phyloP scores from a whole-genome alignment of 2,888 invertebrate genomes.

The Parapristionchus giblindavisi region DNA sequence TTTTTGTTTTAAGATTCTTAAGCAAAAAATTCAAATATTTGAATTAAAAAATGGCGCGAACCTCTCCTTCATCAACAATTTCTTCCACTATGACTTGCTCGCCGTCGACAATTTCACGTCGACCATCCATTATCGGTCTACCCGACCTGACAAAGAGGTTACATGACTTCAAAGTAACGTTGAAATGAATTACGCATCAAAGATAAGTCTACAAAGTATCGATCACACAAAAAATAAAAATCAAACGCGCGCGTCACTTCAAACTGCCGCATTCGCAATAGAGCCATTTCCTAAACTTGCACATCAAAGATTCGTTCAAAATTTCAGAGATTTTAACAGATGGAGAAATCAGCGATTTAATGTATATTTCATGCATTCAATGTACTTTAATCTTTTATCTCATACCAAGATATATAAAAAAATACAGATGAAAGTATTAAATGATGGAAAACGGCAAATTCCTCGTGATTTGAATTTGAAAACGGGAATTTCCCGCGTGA shows the following conservation, averaged over 20 bases:
- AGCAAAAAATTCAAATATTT: not conserved
- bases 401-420: not conserved
- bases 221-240: not conserved
- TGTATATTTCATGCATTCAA: no score
- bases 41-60: not conserved
- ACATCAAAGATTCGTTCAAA: not conserved
- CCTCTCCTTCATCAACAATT: constrained; percentile 34
- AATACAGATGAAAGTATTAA: not conserved
- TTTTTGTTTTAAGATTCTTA: not conserved
- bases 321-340: no score
- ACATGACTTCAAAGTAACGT: not conserved
- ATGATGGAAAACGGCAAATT: not conserved
- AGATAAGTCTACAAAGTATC: not conserved
- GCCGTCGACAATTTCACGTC: constrained; percentile 21
- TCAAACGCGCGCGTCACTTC: constrained; percentile 26
- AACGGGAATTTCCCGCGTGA: not conserved
- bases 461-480: not conserved
- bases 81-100: constrained; percentile 31
- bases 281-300: not conserved
- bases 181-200: not conserved
- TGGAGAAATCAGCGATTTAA: no score
- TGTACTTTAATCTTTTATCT: not conserved
- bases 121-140: constrained; percentile 11
- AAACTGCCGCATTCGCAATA: not conserved
- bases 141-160: not conserved